Conservation (phyloP, 2,797 vertebrate species). For the Coreius guichenoti region DNA sequence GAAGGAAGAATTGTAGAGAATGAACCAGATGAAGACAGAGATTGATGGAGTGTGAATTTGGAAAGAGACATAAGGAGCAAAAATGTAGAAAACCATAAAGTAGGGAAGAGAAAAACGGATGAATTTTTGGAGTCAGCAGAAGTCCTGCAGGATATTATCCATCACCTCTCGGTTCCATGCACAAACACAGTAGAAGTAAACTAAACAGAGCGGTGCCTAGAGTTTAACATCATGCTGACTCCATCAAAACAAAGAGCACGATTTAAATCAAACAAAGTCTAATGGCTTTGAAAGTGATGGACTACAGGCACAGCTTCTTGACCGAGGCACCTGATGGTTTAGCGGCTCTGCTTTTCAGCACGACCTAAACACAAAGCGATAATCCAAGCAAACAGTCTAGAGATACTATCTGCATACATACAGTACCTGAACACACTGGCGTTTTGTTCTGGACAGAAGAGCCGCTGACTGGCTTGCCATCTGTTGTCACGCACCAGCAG, state of each 20-base stretch:
- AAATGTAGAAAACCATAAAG: background rate
- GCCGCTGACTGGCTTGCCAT: constrained; percentile 97
- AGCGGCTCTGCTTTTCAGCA: constrained; percentile 36
- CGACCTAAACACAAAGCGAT: constrained; percentile 47
- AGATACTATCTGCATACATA: constrained; percentile 54
- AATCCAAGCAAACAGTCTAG: constrained; percentile 53
- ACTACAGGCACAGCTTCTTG: constrained; percentile 41
- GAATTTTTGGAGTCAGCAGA: constrained; percentile 37
- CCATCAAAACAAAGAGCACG: constrained; percentile 53
- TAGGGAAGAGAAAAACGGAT: constrained; percentile 44
- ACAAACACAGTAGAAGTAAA: constrained; percentile 59
- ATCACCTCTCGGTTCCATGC: constrained; percentile 49
- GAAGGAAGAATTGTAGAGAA: background rate
- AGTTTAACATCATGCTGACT: constrained; percentile 49
- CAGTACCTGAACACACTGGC: constrained; percentile 98
- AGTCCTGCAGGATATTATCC: constrained; percentile 52
- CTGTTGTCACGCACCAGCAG: constrained; percentile 97
- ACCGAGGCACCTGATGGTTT: constrained; percentile 40
- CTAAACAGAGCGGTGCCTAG: constrained; percentile 58
- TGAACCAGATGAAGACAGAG: background rate
- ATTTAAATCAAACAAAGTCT: constrained; percentile 55
- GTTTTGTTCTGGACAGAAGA: constrained; percentile 98
- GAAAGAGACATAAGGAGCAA: constrained; percentile 15
- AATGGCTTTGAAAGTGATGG: constrained; percentile 51
- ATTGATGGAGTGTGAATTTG: constrained; percentile 42